Evolutionary conservation across 1,140 invertebrate genomes (phyloP).

Genomic region (Calycopis cecrops): DNA sequence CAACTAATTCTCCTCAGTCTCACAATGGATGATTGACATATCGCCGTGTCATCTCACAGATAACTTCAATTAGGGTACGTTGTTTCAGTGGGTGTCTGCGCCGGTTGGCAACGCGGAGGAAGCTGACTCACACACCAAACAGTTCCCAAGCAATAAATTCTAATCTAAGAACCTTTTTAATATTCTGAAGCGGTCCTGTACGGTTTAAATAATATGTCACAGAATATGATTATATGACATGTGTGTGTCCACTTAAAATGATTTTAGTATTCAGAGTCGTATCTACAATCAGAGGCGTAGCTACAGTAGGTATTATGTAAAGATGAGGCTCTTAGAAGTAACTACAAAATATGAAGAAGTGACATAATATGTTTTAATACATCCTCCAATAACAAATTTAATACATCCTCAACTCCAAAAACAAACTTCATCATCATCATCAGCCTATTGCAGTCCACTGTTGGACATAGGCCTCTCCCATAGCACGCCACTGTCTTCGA

Average conservation of each 20-base stretch:
- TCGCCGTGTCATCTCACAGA: conserved; percentile 30
- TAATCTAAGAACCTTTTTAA: conserved; percentile 40
- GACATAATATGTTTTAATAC: too few relatives aligned
- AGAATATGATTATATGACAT: conserved; percentile 3
- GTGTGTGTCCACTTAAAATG: not conserved
- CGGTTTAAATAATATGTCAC: conserved; percentile 9
- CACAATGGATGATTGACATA: conserved; percentile 52
- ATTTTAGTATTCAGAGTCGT: too few relatives aligned
- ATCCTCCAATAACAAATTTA: too few relatives aligned
- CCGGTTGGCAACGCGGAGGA: conserved; percentile 33
- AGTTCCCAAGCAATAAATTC: conserved; percentile 41
- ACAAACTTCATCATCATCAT: too few relatives aligned
- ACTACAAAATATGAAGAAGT: too few relatives aligned
- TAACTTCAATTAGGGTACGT: conserved; percentile 29
- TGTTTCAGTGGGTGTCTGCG: conserved; percentile 36
- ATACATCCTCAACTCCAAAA: too few relatives aligned
- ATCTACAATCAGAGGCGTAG: too few relatives aligned
- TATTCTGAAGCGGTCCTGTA: conserved; percentile 32
- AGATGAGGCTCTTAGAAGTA: too few relatives aligned
- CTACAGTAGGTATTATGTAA: too few relatives aligned
- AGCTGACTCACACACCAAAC: conserved; percentile 40
- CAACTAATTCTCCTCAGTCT: conserved; percentile 37
- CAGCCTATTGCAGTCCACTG: too few relatives aligned
- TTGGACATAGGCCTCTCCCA: too few relatives aligned
- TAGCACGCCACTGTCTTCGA: too few relatives aligned